Evolutionary conservation across 2,113 vertebrate species (phyloP).

Genomic region (Australoheros scitulus): DNA sequence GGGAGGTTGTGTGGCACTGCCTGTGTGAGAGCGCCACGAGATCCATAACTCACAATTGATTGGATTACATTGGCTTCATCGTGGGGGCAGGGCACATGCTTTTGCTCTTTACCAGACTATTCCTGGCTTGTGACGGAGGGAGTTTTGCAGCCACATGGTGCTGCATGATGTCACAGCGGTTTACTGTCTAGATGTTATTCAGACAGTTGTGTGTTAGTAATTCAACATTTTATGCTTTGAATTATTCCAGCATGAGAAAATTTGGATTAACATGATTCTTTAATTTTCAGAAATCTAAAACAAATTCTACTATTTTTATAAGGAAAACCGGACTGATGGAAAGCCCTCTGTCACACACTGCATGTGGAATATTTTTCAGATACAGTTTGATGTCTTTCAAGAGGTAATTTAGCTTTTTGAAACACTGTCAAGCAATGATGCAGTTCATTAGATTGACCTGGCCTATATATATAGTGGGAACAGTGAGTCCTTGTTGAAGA

Average conservation of each 20-base stretch:
- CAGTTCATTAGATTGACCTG: background rate
- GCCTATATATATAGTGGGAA: conserved; percentile 11
- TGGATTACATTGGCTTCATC: conserved; percentile 60
- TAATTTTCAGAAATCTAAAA: background rate
- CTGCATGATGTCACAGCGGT: conserved; percentile 38
- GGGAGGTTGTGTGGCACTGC: conserved; percentile 2
- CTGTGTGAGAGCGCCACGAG: conserved; percentile 17
- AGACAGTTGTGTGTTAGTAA: background rate
- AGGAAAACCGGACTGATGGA: background rate
- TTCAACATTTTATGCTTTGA: conserved; percentile 1
- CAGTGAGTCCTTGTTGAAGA: conserved; percentile 4
- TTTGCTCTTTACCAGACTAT: conserved; percentile 34
- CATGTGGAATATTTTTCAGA: background rate
- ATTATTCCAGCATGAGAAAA: background rate
- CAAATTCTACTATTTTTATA: background rate
- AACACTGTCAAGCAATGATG: background rate
- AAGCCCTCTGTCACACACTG: background rate
- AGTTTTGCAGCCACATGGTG: conserved; percentile 26
- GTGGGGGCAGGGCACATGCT: conserved; percentile 31
- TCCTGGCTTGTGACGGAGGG: conserved; percentile 8
- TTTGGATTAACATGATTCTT: background rate
- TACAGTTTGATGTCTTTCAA: background rate
- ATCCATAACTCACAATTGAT: conserved; percentile 75
- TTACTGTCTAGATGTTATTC: conserved; percentile 12
- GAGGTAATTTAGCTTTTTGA: background rate